phyloP scores from a whole-genome alignment of 35 echinoderm and acorn worm genomes.

The Ptychodera flava region DNA sequence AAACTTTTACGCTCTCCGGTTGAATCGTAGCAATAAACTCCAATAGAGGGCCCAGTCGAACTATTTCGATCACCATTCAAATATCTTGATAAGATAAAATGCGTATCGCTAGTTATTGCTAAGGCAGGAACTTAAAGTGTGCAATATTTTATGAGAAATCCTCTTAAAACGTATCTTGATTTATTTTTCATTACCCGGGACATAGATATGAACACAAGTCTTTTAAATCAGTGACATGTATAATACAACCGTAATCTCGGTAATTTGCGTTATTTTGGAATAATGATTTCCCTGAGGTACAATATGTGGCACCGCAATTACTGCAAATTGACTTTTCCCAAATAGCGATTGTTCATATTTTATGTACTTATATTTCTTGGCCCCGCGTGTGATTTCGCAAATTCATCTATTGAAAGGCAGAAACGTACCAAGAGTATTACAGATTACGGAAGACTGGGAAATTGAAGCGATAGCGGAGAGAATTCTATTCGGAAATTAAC shows the following conservation, averaged over 20 bases:
- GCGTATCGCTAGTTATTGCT: background rate
- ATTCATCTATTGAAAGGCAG: no score
- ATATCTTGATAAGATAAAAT: background rate
- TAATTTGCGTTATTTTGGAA: background rate
- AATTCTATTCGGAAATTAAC: no score
- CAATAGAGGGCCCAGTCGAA: background rate
- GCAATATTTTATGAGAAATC: constrained; percentile 2
- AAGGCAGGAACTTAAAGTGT: background rate
- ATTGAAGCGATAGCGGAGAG: background rate
- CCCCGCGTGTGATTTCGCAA: no score
- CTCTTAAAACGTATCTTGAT: background rate
- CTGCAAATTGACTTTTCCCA: background rate
- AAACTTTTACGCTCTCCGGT: background rate
- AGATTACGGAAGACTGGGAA: no score
- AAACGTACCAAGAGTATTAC: no score
- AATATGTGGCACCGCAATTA: background rate
- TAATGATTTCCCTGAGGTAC: background rate
- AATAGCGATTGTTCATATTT: background rate
- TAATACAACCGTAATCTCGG: background rate
- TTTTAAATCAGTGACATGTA: background rate
- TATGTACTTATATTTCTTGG: background rate
- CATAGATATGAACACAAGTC: background rate
- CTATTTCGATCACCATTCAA: background rate
- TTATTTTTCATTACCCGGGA: background rate
- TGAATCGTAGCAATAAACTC: background rate